These are phyloP conservation scores for Cynoglossus semilaevis DNA, from an alignment of 2,113 vertebrate genomes.

Conservation along the genomic window DNA sequence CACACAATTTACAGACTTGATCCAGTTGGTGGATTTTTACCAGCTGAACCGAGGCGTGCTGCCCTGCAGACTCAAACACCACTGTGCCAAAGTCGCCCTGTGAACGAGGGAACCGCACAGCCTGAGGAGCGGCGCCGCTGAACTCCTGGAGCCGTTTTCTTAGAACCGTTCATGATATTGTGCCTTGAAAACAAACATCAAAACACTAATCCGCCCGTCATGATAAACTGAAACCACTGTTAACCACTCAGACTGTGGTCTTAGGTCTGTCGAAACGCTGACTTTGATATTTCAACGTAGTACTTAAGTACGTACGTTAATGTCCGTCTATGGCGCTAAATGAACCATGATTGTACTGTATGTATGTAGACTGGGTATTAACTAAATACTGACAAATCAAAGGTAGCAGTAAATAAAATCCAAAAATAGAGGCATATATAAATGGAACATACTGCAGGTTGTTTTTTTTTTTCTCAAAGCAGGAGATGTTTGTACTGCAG, in stretches of 20 bases:
- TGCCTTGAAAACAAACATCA: constrained; percentile 60
- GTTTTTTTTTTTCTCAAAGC: no score
- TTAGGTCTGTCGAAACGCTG: neutral
- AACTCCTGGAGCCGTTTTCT: constrained; percentile 35
- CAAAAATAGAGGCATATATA: no score
- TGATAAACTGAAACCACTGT: constrained; percentile 49
- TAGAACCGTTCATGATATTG: constrained; percentile 53
- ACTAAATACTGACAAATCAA: no score
- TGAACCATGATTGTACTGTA: no score
- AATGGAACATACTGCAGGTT: no score
- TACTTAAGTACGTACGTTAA: no score
- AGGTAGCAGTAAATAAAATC: no score
- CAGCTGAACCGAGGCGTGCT: constrained; percentile 93
- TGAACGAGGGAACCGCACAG: constrained; percentile 67
- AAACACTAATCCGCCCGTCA: constrained; percentile 32
- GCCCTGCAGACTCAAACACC: constrained; percentile 95
- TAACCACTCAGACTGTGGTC: constrained; percentile 7
- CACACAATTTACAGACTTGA: constrained; percentile 93
- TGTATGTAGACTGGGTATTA: no score
- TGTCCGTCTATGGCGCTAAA: no score
- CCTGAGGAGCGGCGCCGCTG: constrained; percentile 38
- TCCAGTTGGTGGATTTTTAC: constrained; percentile 97
- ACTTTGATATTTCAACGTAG: constrained; percentile 11
- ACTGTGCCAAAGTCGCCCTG: constrained; percentile 86
- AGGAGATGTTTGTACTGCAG: no score